These are phyloP conservation scores for Drosophila auraria DNA, from an alignment of 1,140 invertebrate genomes.

Conservation along the genomic window DNA sequence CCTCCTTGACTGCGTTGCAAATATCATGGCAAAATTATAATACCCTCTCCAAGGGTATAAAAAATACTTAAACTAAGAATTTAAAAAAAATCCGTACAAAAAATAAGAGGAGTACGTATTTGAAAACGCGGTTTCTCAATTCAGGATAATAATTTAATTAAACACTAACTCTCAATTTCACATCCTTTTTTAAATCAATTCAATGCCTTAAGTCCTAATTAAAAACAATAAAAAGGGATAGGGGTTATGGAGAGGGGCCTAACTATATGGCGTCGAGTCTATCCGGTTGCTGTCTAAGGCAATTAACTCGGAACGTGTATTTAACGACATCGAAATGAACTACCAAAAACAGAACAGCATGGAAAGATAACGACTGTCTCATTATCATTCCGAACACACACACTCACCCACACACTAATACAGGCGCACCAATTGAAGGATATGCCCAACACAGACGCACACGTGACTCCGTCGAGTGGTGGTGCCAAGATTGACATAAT, in stretches of 20 bases:
- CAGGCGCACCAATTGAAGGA: constrained; percentile 42
- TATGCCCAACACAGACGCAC: constrained; percentile 22
- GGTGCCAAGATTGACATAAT: constrained; percentile 57
- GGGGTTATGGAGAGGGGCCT: neutral
- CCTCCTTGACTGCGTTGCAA: too few relatives aligned
- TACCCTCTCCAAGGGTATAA: too few relatives aligned
- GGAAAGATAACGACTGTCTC: constrained; percentile 66
- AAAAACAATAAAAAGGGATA: constrained; percentile 12
- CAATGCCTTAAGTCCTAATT: constrained; percentile 5
- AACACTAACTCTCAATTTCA: neutral
- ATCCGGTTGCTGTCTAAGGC: constrained; percentile 13
- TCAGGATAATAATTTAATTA: too few relatives aligned
- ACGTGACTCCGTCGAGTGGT: constrained; percentile 45
- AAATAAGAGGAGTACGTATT: too few relatives aligned
- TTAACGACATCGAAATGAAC: constrained; percentile 79
- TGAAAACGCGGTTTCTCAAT: too few relatives aligned
- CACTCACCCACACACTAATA: constrained; percentile 1
- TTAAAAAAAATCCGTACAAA: too few relatives aligned
- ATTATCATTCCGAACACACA: constrained; percentile 55
- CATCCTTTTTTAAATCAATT: neutral
- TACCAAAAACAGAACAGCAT: constrained; percentile 71
- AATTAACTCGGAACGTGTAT: constrained; percentile 76
- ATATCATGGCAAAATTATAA: too few relatives aligned
- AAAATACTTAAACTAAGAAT: too few relatives aligned
- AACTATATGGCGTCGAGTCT: neutral